Base-by-base conservation (phyloP, 2,113 vertebrate genomes). In the Lichenostomus cassidix region DNA sequence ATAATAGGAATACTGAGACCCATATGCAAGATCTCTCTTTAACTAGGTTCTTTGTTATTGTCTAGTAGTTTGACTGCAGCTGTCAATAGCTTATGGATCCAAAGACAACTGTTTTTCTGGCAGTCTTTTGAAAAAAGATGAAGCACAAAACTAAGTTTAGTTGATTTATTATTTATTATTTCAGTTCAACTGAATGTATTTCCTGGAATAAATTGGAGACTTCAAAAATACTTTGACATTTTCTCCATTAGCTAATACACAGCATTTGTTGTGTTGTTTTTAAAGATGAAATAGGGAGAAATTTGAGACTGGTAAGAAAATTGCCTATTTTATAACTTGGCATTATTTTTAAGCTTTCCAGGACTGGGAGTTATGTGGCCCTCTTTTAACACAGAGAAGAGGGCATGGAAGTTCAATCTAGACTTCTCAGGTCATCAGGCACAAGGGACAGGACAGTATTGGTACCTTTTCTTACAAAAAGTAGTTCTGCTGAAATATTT, bases 81-180 rank as follows among this genome's bases (percentile, higher is more conserved):
- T 97, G 96, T 97, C 96, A 96, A 94, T 97, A 96, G 83, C 91
- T 95, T 90, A 80, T 91, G 97, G 91, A 95, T 95, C 94, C 94
- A 94, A 95, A 96, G 96, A 97, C 74, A 91, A 89, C 87, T 95
- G 94, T 85, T 94, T 96, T 92, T 91, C 85, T 92, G 92, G 49
- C 77, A 93, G 80, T 70, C 95, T 97, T 95, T 96, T 96, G 94
- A 96, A 96, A 94, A 96, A 93, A 97, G 94, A 97, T 97, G 96
- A 97, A 97, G 86, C 82, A 74, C 5, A 15, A 95, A 94, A 94
- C 88, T 92, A 94, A 97, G 77, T 97, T 95, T 75, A 91, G 93
- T 91, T 96, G 91, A 97, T 97, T 94, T 96, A 97, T 96, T 96
- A 96, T 95, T 87, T 96, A 95, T 94, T 96, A 96, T 95, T 97